These are phyloP conservation scores for Rhysida immarginata DNA, from an alignment of 1,140 invertebrate genomes.

Conservation along the genomic window DNA sequence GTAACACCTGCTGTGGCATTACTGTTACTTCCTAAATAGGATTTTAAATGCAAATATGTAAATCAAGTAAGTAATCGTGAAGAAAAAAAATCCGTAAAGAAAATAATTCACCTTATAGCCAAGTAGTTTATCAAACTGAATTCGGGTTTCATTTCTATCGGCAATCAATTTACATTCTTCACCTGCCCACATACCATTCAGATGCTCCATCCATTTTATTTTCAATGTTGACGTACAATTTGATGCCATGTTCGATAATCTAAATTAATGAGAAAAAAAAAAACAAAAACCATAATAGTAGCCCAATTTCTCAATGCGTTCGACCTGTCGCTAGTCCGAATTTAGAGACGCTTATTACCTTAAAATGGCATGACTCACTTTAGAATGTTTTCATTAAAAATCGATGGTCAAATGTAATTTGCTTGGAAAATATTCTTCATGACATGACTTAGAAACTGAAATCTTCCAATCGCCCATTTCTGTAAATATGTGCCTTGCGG, in stretches of 20 bases:
- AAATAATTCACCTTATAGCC: slow-evolving; percentile 32
- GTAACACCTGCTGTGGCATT: slow-evolving; percentile 27
- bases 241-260: neutral
- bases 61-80: neutral
- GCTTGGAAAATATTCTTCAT: no score
- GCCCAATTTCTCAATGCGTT: no score
- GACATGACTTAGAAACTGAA: no score
- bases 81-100: neutral
- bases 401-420: no score
- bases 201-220: slow-evolving; percentile 39
- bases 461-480: no score
- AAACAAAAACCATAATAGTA: no score
- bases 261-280: no score
- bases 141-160: slow-evolving; percentile 35
- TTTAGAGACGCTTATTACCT: no score
- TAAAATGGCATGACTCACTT: no score
- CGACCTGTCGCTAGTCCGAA: no score
- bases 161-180: slow-evolving; percentile 42
- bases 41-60: neutral
- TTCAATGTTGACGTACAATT: slow-evolving; percentile 13
- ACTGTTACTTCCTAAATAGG: slow-evolving; percentile 26
- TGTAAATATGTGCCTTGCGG: no score
- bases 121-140: slow-evolving; percentile 39
- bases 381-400: no score
- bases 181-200: slow-evolving; percentile 39